Percentiles rank a stretch among this genome's conserved stretches.
Evolutionary conservation across 2,888 invertebrate genomes (phyloP).

Genomic region (Carabus problematicus): DNA sequence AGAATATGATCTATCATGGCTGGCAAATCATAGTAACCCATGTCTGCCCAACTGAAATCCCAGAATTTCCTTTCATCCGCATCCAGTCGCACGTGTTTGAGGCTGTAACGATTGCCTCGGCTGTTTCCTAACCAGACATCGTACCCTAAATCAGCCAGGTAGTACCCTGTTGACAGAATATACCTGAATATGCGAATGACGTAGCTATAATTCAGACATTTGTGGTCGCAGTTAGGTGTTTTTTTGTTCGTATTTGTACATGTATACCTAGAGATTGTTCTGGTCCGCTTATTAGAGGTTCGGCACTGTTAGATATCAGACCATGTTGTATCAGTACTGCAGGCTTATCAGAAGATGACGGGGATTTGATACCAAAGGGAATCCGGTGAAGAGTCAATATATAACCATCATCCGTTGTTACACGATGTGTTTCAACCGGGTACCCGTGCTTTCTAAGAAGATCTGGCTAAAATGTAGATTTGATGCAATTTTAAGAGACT

Average conservation of each 20-base stretch:
- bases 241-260: background rate
- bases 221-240: too few relatives aligned
- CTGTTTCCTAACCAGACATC: slow-evolving; percentile 67
- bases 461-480: slow-evolving; percentile 53
- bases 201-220: slow-evolving; percentile 22
- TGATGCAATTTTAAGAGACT: slow-evolving; percentile 14
- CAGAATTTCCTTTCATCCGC: slow-evolving; percentile 53
- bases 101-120: slow-evolving; percentile 66
- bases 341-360: slow-evolving; percentile 47
- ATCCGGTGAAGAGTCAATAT: slow-evolving; percentile 65
- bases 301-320: slow-evolving; percentile 61
- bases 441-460: slow-evolving; percentile 59
- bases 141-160: slow-evolving; percentile 60
- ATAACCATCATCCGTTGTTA: slow-evolving; percentile 65
- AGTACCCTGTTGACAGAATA: slow-evolving; percentile 55
- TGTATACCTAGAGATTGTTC: slow-evolving; percentile 59
- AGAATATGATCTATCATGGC: slow-evolving; percentile 80
- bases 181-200: background rate
- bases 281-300: slow-evolving; percentile 63
- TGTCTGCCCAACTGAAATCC: slow-evolving; percentile 77
- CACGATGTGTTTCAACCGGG: slow-evolving; percentile 57
- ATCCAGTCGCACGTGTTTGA: slow-evolving; percentile 58
- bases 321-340: slow-evolving; percentile 64
- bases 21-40: slow-evolving; percentile 80
- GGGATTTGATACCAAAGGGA: slow-evolving; percentile 56